These are phyloP conservation scores for Melanchra persicariae DNA, from an alignment of 2,888 invertebrate species.

Conservation along the genomic window DNA sequence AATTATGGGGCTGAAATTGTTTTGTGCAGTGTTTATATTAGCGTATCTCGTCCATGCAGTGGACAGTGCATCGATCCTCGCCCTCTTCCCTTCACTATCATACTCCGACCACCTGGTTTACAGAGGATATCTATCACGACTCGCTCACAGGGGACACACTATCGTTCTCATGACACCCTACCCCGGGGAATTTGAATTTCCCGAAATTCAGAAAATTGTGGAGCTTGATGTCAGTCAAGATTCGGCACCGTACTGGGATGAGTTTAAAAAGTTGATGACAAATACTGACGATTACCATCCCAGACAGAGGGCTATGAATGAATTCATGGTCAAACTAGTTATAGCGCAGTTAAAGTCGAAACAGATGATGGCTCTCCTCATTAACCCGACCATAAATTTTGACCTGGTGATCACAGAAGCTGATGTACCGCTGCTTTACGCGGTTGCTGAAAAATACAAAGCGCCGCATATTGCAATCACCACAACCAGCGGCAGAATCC, in stretches of 20 bases:
- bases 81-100: constrained; percentile 84
- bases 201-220: constrained; percentile 80
- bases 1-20: constrained; percentile 69
- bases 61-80: constrained; percentile 80
- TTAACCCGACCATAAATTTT: constrained; percentile 86
- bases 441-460: constrained; percentile 89
- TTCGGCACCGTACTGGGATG: constrained; percentile 82
- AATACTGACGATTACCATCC: constrained; percentile 83
- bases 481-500: constrained; percentile 85
- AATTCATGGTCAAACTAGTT: constrained; percentile 80
- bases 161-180: constrained; percentile 86
- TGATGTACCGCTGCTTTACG: constrained; percentile 87
- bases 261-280: constrained; percentile 78
- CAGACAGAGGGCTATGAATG: constrained; percentile 78
- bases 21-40: constrained; percentile 69
- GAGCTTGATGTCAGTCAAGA: constrained; percentile 84
- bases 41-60: constrained; percentile 66
- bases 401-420: constrained; percentile 91
- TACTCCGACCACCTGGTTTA: constrained; percentile 85
- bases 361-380: constrained; percentile 81
- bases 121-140: constrained; percentile 81
- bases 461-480: constrained; percentile 89
- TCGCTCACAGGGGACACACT: constrained; percentile 81
- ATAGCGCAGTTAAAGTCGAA: constrained; percentile 85
- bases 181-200: constrained; percentile 82